A percentile compares a stretch with the other conserved stretches of the same genome.
Conservation (phyloP, 2,113 vertebrate genomes). For the Tyto alba region DNA sequence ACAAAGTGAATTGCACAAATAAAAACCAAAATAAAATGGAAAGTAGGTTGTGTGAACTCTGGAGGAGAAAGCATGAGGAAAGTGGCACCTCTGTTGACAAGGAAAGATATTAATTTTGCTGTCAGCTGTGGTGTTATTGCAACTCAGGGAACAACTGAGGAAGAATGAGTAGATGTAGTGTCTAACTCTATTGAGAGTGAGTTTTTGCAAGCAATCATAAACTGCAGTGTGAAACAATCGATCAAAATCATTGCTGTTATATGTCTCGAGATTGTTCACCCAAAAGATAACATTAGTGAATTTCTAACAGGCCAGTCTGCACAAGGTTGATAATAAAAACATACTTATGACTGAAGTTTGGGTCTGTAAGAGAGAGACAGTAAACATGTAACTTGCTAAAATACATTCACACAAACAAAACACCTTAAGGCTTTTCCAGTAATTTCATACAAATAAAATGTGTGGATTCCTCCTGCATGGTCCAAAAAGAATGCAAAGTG, state of each 20-base stretch:
- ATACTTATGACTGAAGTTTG: neutral
- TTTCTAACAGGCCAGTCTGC: neutral
- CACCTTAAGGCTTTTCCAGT: neutral
- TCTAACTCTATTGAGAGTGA: conserved; percentile 1
- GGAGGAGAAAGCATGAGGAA: neutral
- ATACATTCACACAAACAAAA: neutral
- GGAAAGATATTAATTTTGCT: conserved; percentile 43
- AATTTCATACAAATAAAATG: neutral
- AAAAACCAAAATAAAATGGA: neutral
- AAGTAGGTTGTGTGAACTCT: neutral
- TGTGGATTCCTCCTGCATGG: neutral
- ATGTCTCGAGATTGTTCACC: neutral
- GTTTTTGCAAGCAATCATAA: conserved; percentile 19
- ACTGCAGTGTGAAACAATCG: neutral
- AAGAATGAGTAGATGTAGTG: conserved; percentile 23
- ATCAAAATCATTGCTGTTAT: conserved; percentile 10
- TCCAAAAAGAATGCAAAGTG: neutral
- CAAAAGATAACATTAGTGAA: conserved; percentile 3
- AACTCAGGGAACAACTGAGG: conserved; percentile 20
- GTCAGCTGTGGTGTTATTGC: conserved; percentile 13
- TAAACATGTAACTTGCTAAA: neutral
- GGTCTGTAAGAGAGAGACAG: neutral
- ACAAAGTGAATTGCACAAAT: conserved; percentile 26
- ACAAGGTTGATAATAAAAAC: neutral
- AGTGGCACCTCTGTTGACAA: neutral